Conservation (phyloP, 2,113 vertebrate genomes). For the Solea solea region DNA sequence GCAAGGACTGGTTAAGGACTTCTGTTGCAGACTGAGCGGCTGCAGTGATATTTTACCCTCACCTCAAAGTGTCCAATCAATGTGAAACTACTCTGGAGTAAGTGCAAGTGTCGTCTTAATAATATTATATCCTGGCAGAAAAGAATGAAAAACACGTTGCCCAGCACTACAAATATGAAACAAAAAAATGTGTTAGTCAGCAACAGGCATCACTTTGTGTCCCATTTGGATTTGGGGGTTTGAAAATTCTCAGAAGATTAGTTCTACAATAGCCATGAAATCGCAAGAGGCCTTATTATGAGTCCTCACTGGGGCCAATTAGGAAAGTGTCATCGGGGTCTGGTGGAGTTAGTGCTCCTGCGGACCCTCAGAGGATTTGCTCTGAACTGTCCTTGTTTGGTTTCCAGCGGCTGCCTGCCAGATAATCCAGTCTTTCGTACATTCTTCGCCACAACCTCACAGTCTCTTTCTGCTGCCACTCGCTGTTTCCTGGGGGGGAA, state of each 20-base stretch:
- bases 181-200: constrained; percentile 9
- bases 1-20: background rate
- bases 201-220: constrained; percentile 32
- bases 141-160: background rate
- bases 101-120: background rate
- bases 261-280: constrained; percentile 37
- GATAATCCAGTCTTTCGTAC: constrained; percentile 31
- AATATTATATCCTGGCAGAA: background rate
- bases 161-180: constrained; percentile 15
- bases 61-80: background rate
- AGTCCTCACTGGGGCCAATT: constrained; percentile 60
- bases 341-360: constrained; percentile 52
- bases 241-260: constrained; percentile 27
- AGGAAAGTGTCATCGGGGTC: constrained; percentile 59
- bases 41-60: background rate
- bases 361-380: constrained; percentile 66
- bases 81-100: background rate
- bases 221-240: constrained; percentile 30
- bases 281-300: constrained; percentile 50
- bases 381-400: constrained; percentile 53
- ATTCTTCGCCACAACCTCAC: constrained; percentile 16
- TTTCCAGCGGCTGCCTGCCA: constrained; percentile 19
- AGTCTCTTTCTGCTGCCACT: constrained; percentile 51
- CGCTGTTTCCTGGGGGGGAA: constrained; percentile 68
- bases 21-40: background rate